Conservation (phyloP, 2,888 invertebrate species). For the Acleris cristana region DNA sequence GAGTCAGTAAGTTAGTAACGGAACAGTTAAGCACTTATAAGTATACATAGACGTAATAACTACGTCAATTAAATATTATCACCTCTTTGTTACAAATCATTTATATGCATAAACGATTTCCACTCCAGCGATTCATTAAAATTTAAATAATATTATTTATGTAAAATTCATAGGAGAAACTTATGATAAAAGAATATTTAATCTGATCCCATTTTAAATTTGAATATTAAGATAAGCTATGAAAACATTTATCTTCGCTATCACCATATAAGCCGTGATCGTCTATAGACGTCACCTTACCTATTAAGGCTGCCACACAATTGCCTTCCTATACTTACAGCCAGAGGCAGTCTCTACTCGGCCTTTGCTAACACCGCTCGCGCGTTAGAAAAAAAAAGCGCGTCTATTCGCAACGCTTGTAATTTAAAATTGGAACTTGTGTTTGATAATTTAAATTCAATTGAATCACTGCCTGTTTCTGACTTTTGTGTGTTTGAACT, state of each 20-base stretch:
- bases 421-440: constrained; percentile 29
- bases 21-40: too few species aligned
- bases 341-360: constrained; percentile 63
- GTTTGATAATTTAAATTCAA: not conserved
- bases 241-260: constrained; percentile 29
- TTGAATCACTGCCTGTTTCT: constrained; percentile 1
- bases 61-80: too few species aligned
- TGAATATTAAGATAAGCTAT: constrained; percentile 10
- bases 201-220: constrained; percentile 3
- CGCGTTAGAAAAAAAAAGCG: constrained; percentile 47
- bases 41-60: too few species aligned
- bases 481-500: constrained; percentile 7
- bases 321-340: constrained; percentile 16
- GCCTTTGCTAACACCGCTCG: constrained; percentile 56
- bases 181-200: not conserved
- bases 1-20: too few species aligned
- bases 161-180: too few species aligned
- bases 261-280: constrained; percentile 27
- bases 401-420: constrained; percentile 19
- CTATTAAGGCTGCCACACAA: constrained; percentile 48
- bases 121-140: too few species aligned
- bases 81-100: too few species aligned
- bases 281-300: constrained; percentile 37
- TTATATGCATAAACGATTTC: too few species aligned
- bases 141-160: too few species aligned